Percentiles rank a stretch among this genome's conserved stretches.
phyloP scores from a whole-genome alignment of 2,888 invertebrate species.

The Synergus itoensis region DNA sequence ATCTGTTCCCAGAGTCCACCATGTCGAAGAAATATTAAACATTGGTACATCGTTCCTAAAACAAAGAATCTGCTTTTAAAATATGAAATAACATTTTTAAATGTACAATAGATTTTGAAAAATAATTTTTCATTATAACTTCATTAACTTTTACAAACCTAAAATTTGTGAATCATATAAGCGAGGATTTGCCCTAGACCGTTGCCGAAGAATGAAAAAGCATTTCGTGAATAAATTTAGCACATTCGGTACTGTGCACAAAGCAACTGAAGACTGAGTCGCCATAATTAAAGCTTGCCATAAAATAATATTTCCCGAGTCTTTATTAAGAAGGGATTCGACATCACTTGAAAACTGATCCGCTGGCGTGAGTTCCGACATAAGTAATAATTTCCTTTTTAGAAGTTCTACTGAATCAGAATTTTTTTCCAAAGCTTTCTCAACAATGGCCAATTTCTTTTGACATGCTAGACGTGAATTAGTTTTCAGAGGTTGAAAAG shows the following conservation, averaged over 20 bases:
- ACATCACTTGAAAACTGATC: conserved; percentile 81
- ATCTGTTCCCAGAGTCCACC: conserved; percentile 88
- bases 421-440: conserved; percentile 82
- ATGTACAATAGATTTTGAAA: background rate
- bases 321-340: conserved; percentile 78
- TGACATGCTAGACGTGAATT: conserved; percentile 72
- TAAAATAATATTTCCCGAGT: conserved; percentile 74
- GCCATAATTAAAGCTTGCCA: conserved; percentile 81
- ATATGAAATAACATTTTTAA: background rate
- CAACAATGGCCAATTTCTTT: conserved; percentile 82
- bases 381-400: conserved; percentile 78
- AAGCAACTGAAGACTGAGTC: conserved; percentile 81
- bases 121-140: background rate
- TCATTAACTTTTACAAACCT: conserved; percentile 56
- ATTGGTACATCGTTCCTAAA: conserved; percentile 78
- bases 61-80: background rate
- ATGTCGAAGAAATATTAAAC: conserved; percentile 83
- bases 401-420: conserved; percentile 79
- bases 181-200: conserved; percentile 62
- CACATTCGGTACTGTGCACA: conserved; percentile 82
- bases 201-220: conserved; percentile 77
- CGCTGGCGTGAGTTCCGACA: conserved; percentile 80
- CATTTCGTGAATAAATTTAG: conserved; percentile 80
- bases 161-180: conserved; percentile 68
- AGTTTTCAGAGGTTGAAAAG: conserved; percentile 61